Conservation (phyloP, 2,113 vertebrate genomes). For the Lucifuga dentata region DNA sequence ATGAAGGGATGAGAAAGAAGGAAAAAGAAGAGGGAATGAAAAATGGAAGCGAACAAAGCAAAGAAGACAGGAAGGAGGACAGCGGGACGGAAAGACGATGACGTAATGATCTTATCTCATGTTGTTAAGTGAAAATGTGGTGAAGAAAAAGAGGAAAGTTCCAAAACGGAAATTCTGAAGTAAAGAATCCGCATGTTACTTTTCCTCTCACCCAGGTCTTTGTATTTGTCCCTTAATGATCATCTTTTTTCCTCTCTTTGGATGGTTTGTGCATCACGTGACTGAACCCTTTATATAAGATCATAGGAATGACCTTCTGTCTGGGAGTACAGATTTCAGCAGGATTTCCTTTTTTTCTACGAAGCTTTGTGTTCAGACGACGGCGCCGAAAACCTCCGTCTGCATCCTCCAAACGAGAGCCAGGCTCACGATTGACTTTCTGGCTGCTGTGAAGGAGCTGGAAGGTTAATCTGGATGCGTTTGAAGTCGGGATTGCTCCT, state of each 20-base stretch:
- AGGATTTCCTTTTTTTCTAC: conserved; percentile 4
- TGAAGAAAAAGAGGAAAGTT: too few species aligned
- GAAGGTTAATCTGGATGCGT: conserved; percentile 65
- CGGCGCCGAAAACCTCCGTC: background rate
- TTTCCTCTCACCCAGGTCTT: too few species aligned
- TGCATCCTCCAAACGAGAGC: conserved; percentile 41
- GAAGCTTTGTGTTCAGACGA: conserved; percentile 37
- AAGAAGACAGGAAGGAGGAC: too few species aligned
- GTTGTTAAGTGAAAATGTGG: too few species aligned
- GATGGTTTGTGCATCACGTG: background rate
- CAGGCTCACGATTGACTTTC: conserved; percentile 56
- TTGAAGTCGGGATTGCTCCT: conserved; percentile 72
- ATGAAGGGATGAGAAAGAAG: too few species aligned
- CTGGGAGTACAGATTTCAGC: conserved; percentile 4
- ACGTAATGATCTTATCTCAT: too few species aligned
- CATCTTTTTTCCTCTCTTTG: background rate
- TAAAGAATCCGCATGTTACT: too few species aligned
- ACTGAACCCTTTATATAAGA: background rate
- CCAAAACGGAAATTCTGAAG: too few species aligned
- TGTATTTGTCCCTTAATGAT: too few species aligned
- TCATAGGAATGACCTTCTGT: conserved; percentile 2
- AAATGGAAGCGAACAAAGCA: too few species aligned
- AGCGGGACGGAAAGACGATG: too few species aligned
- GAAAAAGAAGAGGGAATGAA: too few species aligned
- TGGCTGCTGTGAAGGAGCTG: conserved; percentile 44